Evolutionary conservation across 1,140 invertebrate genomes (phyloP), one percentile per base, ranked within the genome.

Genomic region (Tyrophagus putrescentiae): DNA sequence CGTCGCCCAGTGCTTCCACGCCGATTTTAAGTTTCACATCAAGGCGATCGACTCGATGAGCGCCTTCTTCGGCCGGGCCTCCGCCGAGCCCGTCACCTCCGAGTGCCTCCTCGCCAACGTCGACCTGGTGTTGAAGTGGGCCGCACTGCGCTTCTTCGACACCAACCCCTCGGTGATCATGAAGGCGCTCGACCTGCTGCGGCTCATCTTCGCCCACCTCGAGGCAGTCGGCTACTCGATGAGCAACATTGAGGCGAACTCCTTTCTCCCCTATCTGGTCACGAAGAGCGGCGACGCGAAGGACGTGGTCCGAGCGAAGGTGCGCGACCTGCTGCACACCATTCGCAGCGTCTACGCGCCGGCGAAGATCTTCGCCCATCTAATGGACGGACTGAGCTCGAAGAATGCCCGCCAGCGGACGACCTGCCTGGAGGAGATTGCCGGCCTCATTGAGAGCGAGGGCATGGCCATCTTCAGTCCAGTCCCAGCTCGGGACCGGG

Each of bases 111-210:
- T 91, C 29, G 82, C 82, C 13, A 98, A 97, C 75, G 75, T 96
- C 57, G 95, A 98, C 76, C 74, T 98, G 39, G 84, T 98, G 60
- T 75, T 98, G 11, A 95, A 94, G 72, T 98, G 95, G 95, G 70
- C 96, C 61, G 95, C 92, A 0, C 71, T 98, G 16, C 76, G 93
- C 64, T 98, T 98, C 72, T 97, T 95, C 68, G 94, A 98, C 75
- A 98, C 94, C 9, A 98, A 98, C 76, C 93, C 94, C 21, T 92
- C 90, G 27, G 93, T 98, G 29, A 76, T 98, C 31, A 76, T 96
- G 54, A 93, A 92, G 78, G 88, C 86, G 44, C 73, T 98, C 52
- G 93, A 98, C 65, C 96, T 95, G 74, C 73, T 96, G 6, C 80
- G 82, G 58, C 72, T 78, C 32, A 82, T 95, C 21, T 94, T 97